These are phyloP conservation scores for Holothuria glaberrima DNA, from an alignment of 35 echinoderm and acorn worm genomes.

Conservation along the genomic window DNA sequence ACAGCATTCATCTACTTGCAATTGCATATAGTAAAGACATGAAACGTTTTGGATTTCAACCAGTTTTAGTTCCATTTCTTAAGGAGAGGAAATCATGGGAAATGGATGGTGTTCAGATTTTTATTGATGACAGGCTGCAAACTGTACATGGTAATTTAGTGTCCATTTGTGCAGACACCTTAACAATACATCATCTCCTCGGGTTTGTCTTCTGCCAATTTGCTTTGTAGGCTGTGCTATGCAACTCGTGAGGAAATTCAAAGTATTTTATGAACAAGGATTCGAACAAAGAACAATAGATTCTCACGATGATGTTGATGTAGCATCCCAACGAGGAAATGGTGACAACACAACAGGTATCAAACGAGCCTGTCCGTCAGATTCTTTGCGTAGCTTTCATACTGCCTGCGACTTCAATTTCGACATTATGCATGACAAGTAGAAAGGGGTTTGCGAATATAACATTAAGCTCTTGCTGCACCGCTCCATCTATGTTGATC, in stretches of 20 bases:
- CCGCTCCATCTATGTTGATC: conserved; percentile 54
- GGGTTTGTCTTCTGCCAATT: conserved; percentile 64
- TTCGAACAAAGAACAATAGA: conserved; percentile 65
- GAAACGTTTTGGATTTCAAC: conserved; percentile 71
- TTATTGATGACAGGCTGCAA: neutral
- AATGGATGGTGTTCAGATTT: neutral
- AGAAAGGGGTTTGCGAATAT: conserved; percentile 70
- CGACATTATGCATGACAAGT: conserved; percentile 73
- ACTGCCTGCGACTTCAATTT: conserved; percentile 65
- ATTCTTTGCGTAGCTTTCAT: conserved; percentile 67
- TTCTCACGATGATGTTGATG: conserved; percentile 60
- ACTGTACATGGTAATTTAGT: conserved; percentile 47
- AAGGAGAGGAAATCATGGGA: conserved; percentile 61
- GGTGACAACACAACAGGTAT: too few species aligned
- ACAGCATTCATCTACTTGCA: conserved; percentile 49
- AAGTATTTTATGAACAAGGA: conserved; percentile 41
- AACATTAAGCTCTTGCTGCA: conserved; percentile 74
- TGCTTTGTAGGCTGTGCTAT: conserved; percentile 51
- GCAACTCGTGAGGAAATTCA: conserved; percentile 46
- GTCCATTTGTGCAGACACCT: conserved; percentile 51
- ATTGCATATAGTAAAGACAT: conserved; percentile 56
- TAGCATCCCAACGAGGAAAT: too few species aligned
- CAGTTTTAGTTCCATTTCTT: conserved; percentile 56
- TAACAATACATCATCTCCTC: conserved; percentile 69
- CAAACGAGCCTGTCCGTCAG: conserved; percentile 37